phyloP scores from a whole-genome alignment of 2,113 vertebrate species.

The Smithornis capensis region DNA sequence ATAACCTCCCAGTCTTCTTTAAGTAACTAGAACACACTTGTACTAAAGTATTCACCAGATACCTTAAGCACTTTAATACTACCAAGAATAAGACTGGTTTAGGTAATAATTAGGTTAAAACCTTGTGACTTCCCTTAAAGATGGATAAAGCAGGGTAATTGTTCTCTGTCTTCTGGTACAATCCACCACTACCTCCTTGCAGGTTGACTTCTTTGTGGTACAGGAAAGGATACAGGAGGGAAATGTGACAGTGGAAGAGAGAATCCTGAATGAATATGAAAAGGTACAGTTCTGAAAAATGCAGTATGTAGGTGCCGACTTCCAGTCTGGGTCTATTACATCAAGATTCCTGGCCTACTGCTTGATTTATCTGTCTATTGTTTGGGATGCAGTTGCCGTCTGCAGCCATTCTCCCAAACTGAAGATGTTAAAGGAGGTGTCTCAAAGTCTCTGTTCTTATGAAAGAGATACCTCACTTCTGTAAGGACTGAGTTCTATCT shows the following conservation, averaged over 20 bases:
- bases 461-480: not conserved
- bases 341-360: not conserved
- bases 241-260: not conserved
- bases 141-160: not conserved
- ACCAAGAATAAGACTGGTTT: not conserved
- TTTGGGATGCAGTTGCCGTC: not conserved
- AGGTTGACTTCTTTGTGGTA: not conserved
- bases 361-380: not conserved
- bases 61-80: not conserved
- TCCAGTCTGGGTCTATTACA: not conserved
- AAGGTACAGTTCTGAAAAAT: not conserved
- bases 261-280: not conserved
- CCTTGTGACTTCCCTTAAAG: not conserved
- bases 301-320: not conserved
- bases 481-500: not conserved
- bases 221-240: not conserved
- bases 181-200: not conserved
- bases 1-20: fast-evolving
- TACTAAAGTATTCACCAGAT: not conserved
- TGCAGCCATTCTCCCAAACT: not conserved
- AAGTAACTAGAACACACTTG: not conserved
- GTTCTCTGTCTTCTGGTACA: not conserved
- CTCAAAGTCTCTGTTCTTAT: not conserved
- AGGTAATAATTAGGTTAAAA: not conserved
- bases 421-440: not conserved